Base-by-base conservation (phyloP, 2,888 invertebrate genomes). In the Standfussiana lucernea region DNA sequence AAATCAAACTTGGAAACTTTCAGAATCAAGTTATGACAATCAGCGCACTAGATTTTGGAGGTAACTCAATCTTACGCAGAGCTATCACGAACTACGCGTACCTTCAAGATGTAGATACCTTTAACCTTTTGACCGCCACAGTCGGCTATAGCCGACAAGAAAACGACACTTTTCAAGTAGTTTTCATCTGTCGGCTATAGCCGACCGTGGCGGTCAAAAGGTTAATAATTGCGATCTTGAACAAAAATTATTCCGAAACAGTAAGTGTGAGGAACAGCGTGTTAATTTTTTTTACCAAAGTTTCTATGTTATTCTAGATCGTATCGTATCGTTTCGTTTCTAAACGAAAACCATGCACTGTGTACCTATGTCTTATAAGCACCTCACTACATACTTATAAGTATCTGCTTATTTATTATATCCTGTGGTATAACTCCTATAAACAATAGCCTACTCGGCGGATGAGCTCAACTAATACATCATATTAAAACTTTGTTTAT, bases 401-500 rank as follows among this genome's bases (percentile, higher is more conserved):
- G 13, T 53, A 35, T 42, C 32, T 40, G n/a, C 13, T 42, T 37
- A 50, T 37, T 42, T 37, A 50, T 37, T 40, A n/a, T 18, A 35
- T 18, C n/a, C 24, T 50, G 28, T 24, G 71, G 50, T 35, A 50
- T 4, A 47, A 28, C 21, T 42, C 18, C n/a, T 53, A 32, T 53
- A 75, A 73, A 67, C 67, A 88, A 68, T 59, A 65, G 45, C 67
- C 71, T 35, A 62, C 61, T 82, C 80, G 35, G 64, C 56, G 64
- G 56, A 68, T 47, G 50, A 66, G 24, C 37, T 37, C n/a, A 42
- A 50, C 66, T 70, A 65, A 76, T 80, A 80, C 78, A 85, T 86
- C 73, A 75, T 77, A 82, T 86, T 79, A 84, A 82, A 88, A 89
- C 83, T 87, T 89, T 83, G 66, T 81, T 88, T 85, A 87, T 83